phyloP scores from a whole-genome alignment of 1,140 invertebrate species.

The Danaus plexippus region DNA sequence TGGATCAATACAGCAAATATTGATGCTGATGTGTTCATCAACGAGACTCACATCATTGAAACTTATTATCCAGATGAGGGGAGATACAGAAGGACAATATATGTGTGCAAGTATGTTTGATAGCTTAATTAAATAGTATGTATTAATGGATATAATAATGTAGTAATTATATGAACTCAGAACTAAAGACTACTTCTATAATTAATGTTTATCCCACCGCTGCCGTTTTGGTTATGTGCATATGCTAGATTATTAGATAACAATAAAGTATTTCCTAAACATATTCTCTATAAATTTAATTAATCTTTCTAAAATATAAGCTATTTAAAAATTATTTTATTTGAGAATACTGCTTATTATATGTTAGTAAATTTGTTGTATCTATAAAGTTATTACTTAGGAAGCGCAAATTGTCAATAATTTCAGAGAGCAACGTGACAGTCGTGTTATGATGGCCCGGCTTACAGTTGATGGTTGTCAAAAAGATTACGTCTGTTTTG shows the following conservation, averaged over 20 bases:
- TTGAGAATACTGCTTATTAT: no score
- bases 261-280: no score
- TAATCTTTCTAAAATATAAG: no score
- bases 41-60: conserved; percentile 96
- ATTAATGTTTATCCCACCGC: no score
- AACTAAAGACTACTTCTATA: no score
- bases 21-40: conserved; percentile 94
- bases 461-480: conserved; percentile 98
- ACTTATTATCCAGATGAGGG: conserved; percentile 94
- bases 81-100: conserved; percentile 89
- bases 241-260: no score
- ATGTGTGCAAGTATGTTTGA: conserved; percentile 81
- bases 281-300: no score
- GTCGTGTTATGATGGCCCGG: conserved; percentile 94
- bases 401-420: conserved; percentile 6
- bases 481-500: conserved; percentile 97
- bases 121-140: not conserved
- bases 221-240: no score
- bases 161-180: no score
- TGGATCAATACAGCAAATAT: conserved; percentile 98
- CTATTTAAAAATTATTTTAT: no score
- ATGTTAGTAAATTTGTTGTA: no score
- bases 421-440: conserved; percentile 84
- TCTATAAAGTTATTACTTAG: not conserved
- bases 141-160: no score